These are phyloP conservation scores for Sinelater perroti DNA, from an alignment of 2,888 invertebrate genomes.

Conservation along the genomic window DNA sequence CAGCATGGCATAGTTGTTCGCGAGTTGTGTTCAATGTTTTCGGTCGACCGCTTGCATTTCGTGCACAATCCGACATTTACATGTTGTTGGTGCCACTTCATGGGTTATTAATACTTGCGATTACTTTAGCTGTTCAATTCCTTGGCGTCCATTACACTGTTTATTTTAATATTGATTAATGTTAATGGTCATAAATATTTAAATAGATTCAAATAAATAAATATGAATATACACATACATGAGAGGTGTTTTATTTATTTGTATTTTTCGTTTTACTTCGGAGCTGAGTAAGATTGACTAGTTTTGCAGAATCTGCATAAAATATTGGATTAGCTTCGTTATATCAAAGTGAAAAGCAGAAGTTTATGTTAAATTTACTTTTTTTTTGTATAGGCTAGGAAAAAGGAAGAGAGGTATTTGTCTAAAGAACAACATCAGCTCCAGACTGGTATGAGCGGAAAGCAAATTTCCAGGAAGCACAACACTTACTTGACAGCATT, in stretches of 20 bases:
- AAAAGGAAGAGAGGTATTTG: no score
- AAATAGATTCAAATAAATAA: constrained; percentile 45
- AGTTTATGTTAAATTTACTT: no score
- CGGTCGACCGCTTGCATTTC: constrained; percentile 12
- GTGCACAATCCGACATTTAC: constrained; percentile 15
- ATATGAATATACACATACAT: constrained; percentile 18
- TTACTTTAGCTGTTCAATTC: constrained; percentile 43
- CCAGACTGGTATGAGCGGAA: no score
- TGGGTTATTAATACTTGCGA: constrained; percentile 23
- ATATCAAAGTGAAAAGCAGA: no score
- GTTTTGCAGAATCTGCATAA: no score
- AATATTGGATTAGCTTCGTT: no score
- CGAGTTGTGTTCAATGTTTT: constrained; percentile 9
- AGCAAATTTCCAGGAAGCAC: no score
- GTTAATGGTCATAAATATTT: constrained; percentile 46
- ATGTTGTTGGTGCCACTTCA: constrained; percentile 11
- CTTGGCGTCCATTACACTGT: constrained; percentile 45
- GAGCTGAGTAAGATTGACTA: no score
- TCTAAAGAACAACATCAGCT: no score
- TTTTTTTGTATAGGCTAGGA: no score
- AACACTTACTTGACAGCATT: no score
- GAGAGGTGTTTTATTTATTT: background rate
- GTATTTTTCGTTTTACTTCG: no score
- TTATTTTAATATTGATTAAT: constrained; percentile 46
- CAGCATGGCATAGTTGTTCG: background rate